Evolutionary conservation across 2,113 vertebrate genomes (phyloP), one percentile per base, ranked within the genome.

Genomic region (Grammomys dolichurus): DNA sequence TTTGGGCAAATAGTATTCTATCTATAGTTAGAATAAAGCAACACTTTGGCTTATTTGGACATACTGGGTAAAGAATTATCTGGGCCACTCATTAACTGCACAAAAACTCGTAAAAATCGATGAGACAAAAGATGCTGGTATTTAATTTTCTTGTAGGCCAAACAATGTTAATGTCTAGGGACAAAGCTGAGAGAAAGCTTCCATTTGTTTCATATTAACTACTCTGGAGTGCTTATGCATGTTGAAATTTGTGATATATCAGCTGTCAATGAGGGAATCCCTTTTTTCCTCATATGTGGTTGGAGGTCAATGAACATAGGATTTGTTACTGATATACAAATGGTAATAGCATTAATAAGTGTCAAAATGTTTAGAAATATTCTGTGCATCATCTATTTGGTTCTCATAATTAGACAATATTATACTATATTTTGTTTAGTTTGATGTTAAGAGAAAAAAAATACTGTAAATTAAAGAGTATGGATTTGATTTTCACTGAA

Each of bases 341-440:
- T 67, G 46, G 91, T 14, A 48, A 7, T 93, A 85, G 8, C 13
- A 73, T 77, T 65, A 87, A 92, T 54, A 70, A 70, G 89, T 95
- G 33, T n/a, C 16, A 82, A 84, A 1, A 1, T 82, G 60, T 93
- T 92, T 96, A 8, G n/a, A 58, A 75, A 80, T 13, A 88, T 33
- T 58, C 4, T 63, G 13, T 26, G 81, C 10, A 3, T 31, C 24
- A 87, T 72, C 3, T 43, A 40, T 93, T 82, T 75, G 51, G 82
- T 80, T 81, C 75, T 56, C 91, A 5, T 90, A 19, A 86, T 89
- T 88, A 78, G 28, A 16, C 1, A 84, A 28, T 84, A 43, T 28
- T 93, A 28, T 17, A 93, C 46, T 94, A 19, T 90, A 86, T 70
- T 58, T 94, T 54, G 40, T 43, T 78, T 75, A 97, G 90, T 1